Evolutionary conservation across 1,140 invertebrate species (phyloP), one percentile per base, ranked within the genome.

Genomic region (Trypoxylus dichotomus): DNA sequence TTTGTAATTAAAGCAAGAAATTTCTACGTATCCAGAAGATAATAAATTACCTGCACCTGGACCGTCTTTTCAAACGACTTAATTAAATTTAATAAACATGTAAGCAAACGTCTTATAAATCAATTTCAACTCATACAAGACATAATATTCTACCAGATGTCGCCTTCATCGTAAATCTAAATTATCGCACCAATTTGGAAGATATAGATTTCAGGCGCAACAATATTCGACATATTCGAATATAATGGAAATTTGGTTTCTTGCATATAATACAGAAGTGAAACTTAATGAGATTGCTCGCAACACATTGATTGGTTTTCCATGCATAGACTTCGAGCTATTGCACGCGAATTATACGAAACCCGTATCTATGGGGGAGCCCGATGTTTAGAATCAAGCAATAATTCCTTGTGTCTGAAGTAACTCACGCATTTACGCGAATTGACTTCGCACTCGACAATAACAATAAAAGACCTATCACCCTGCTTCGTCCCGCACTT

Each of bases 51-150:
- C 29, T 37, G 3, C 72, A 74, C 72, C 72, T 74, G 72, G 72
- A 74, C 11, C 60, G 24, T 68, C 72, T 42, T 74, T 74, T 21
- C 72, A 74, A 74, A 41, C 32, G 15, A 72, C 13, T 77, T 77
- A 77, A 77, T 77, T 77, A 77, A 77, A 72, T 77, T 77, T 77
- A 72, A 77, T 77, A 77, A 63, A 72, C 76, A 72, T 72, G n/a
- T 21, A 10, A 68, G 60, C 60, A 15, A 37, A 3, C 29, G 32
- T 11, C 15, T 21, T 43, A 43, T 74, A 75, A 47, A 54, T 75
- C 43, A 47, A 25, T 41, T 15, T 77, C 19, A 37, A 43, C 76
- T 41, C n/a, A 76, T 60, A 72, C 74, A 75, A 75, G 32, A 78
- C 76, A 75, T 75, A 78, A 73, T 58, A 76, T 41, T 60, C 19